Percentiles rank a stretch among this genome's conserved stretches.
Evolutionary conservation across 2,113 vertebrate genomes (phyloP).

Genomic region (Eudyptes chrysolophus): DNA sequence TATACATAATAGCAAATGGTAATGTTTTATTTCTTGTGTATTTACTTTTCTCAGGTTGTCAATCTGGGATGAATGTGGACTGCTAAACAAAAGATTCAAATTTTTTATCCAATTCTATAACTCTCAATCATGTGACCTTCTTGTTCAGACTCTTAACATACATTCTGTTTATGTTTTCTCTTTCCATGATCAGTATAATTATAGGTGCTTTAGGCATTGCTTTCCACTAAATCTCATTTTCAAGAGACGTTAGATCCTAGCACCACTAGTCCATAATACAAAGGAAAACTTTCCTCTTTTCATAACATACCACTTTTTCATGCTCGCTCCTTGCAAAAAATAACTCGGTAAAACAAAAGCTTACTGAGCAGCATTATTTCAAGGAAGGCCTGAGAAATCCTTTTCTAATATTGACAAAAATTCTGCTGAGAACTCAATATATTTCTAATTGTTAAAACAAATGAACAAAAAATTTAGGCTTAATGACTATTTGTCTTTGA

Average conservation of each 20-base stretch:
- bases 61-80: background rate
- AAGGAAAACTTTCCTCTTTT: background rate
- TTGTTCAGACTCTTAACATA: background rate
- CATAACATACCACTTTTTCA: background rate
- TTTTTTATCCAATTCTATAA: background rate
- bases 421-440: background rate
- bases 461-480: background rate
- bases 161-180: background rate
- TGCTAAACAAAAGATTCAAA: background rate
- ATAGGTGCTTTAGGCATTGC: background rate
- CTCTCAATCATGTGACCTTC: background rate
- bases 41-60: background rate
- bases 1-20: background rate
- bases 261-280: background rate
- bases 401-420: background rate
- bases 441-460: background rate
- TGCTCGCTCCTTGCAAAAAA: background rate
- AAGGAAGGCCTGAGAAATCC: background rate
- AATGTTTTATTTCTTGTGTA: background rate
- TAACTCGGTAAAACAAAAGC: background rate
- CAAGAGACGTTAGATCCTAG: background rate
- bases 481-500: background rate
- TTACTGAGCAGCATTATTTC: background rate
- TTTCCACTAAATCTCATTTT: background rate
- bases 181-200: background rate